These are phyloP conservation scores for Coreoperca whiteheadi DNA, from an alignment of 2,113 vertebrate genomes.

Conservation along the genomic window DNA sequence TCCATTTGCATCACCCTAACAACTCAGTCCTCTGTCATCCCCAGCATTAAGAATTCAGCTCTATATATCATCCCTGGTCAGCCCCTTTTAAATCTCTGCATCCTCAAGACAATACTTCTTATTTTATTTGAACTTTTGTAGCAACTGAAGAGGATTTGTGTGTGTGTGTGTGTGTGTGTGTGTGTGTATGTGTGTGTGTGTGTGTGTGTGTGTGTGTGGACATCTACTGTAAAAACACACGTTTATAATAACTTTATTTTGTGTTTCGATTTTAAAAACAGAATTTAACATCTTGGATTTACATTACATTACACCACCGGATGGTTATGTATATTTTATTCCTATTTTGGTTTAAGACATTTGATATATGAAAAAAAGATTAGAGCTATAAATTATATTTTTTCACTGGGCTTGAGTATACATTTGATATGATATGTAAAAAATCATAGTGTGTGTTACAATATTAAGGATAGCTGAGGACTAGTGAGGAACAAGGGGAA, in stretches of 20 bases:
- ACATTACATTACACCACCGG: neutral
- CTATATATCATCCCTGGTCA: constrained; percentile 36
- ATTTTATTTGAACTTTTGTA: constrained; percentile 28
- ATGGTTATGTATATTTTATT: neutral
- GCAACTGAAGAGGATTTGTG: neutral
- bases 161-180: neutral
- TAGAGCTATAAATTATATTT: neutral
- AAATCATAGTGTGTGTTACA: constrained; percentile 1
- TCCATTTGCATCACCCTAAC: constrained; percentile 81
- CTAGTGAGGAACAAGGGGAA: neutral
- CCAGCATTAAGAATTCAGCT: constrained; percentile 76
- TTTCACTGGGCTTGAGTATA: neutral
- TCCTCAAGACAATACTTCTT: constrained; percentile 24
- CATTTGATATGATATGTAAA: neutral
- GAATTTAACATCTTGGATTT: neutral
- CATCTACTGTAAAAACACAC: neutral
- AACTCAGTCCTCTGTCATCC: constrained; percentile 70
- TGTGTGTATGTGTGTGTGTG: neutral
- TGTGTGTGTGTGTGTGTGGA: neutral
- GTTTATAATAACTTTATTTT: neutral
- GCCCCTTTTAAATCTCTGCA: constrained; percentile 54
- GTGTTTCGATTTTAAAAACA: too few species aligned
- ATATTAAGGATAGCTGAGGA: neutral
- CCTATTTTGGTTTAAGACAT: neutral
- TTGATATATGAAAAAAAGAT: neutral